Percentiles rank a stretch among this genome's conserved stretches.
These are phyloP conservation scores for Paramormyrops hopkinsi DNA, from an alignment of 2,797 vertebrate species.

Conservation along the genomic window DNA sequence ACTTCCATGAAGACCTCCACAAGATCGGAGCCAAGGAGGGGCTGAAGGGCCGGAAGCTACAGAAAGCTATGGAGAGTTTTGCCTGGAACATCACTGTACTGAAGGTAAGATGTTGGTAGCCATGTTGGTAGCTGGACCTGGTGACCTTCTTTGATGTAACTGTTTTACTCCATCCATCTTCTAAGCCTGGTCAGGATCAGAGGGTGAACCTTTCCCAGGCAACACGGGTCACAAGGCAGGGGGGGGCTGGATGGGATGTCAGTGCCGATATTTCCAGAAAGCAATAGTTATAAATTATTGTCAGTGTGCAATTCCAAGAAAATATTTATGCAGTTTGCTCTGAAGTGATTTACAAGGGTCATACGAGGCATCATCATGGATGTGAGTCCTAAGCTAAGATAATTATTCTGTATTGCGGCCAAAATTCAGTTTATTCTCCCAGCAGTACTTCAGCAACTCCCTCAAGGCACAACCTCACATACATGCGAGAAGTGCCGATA, in stretches of 20 bases:
- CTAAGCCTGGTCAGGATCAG: background rate
- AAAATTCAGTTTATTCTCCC: background rate
- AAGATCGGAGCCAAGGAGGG: conserved; percentile 79
- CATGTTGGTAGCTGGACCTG: background rate
- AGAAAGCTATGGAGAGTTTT: conserved; percentile 90
- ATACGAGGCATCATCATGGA: background rate
- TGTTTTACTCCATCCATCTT: background rate
- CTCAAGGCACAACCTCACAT: background rate
- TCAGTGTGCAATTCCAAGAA: background rate
- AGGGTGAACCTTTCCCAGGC: background rate
- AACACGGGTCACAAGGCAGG: background rate
- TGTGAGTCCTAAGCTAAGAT: background rate
- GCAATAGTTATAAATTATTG: background rate
- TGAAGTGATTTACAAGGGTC: background rate
- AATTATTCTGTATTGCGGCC: background rate
- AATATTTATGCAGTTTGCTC: background rate
- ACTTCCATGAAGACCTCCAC: conserved; percentile 85
- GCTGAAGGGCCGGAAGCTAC: conserved; percentile 79
- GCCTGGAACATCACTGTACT: conserved; percentile 98
- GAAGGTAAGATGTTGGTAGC: conserved; percentile 66
- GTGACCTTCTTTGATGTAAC: background rate
- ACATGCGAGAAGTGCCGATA: background rate
- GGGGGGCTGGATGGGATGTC: background rate
- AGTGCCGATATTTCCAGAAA: background rate
- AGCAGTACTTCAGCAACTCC: background rate